A percentile compares a stretch with the other conserved stretches of the same genome.
Evolutionary conservation across 2,797 vertebrate genomes (phyloP).

Genomic region (Argyrosomus regius): DNA sequence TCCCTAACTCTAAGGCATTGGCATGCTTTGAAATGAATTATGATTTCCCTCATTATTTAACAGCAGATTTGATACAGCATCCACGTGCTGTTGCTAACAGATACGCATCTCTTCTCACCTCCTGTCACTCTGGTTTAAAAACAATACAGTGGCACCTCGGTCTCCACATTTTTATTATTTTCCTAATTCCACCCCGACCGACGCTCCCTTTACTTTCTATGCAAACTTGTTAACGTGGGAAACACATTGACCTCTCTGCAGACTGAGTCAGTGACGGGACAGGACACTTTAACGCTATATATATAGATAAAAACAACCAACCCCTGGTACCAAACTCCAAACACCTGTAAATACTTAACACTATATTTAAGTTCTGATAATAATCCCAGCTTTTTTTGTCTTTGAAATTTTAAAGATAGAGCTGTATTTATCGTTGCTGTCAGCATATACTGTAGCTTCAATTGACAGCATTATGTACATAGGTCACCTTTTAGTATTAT

Average conservation of each 20-base stretch:
- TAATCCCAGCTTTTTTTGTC: conserved; percentile 80
- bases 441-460: conserved; percentile 90
- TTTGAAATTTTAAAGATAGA: conserved; percentile 84
- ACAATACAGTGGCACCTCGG: background rate
- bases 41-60: conserved; percentile 18
- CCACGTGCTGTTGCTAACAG: conserved; percentile 38
- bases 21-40: conserved; percentile 7
- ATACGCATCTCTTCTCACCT: conserved; percentile 44
- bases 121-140: conserved; percentile 33
- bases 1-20: conserved; percentile 1
- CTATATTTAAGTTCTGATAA: conserved; percentile 88
- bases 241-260: conserved; percentile 76
- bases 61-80: conserved; percentile 28
- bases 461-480: conserved; percentile 95
- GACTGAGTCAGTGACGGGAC: conserved; percentile 76
- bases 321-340: conserved; percentile 87
- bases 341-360: conserved; percentile 93
- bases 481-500: conserved; percentile 97
- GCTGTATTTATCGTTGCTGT: conserved; percentile 93
- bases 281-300: conserved; percentile 79
- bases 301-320: conserved; percentile 65
- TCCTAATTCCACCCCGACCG: conserved; percentile 47
- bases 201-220: conserved; percentile 86
- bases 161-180: conserved; percentile 21
- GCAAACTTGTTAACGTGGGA: conserved; percentile 82